Conservation (phyloP, 2,113 vertebrate species). For the Regulus satrapa region DNA sequence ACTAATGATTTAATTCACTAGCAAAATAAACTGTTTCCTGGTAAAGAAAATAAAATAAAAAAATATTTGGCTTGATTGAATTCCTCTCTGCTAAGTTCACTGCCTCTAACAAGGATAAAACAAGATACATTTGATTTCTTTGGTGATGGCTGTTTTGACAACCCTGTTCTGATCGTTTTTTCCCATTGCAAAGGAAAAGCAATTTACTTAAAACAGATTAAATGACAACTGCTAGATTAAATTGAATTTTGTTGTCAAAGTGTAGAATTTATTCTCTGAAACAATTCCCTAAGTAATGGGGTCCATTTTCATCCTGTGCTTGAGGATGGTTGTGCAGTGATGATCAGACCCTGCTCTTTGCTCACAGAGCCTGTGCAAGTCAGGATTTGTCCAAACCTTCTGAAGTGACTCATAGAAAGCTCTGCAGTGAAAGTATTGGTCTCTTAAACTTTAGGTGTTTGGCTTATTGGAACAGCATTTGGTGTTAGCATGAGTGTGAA, state of each 20-base stretch:
- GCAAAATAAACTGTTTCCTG: slow-evolving; percentile 20
- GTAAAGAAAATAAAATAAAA: not conserved
- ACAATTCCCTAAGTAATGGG: not conserved
- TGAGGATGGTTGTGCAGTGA: not conserved
- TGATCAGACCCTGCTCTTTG: not conserved
- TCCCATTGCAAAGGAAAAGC: not conserved
- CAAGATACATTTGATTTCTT: not conserved
- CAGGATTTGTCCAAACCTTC: not conserved
- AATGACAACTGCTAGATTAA: not conserved
- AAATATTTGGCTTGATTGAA: not conserved
- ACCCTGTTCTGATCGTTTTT: not conserved
- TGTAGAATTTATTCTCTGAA: not conserved
- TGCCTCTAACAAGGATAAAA: not conserved
- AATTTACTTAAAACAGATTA: slow-evolving; percentile 25
- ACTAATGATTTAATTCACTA: slow-evolving; percentile 6
- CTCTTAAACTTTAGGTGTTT: not conserved
- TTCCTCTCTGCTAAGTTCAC: not conserved
- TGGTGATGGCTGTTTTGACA: not conserved
- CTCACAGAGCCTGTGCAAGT: not conserved
- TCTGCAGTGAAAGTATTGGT: not conserved
- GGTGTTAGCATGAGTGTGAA: not conserved
- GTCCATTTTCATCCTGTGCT: not conserved
- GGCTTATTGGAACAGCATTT: not conserved
- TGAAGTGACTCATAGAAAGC: not conserved
- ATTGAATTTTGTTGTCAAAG: not conserved